Evolutionary conservation across 1,140 invertebrate genomes (phyloP).

Genomic region (Ectropis grisescens): DNA sequence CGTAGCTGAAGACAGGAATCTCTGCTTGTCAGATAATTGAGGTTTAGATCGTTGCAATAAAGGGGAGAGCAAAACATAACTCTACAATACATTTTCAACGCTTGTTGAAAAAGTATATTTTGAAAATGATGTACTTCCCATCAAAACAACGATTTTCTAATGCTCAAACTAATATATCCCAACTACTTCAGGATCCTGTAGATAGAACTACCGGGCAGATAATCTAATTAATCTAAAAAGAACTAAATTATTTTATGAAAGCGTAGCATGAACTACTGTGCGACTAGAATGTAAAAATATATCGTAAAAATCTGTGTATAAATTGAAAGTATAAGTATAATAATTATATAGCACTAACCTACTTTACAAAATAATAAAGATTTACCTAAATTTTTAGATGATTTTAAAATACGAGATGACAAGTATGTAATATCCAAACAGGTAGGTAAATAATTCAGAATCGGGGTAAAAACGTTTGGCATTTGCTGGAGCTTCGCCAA

Average conservation of each 20-base stretch:
- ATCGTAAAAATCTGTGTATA: conserved; percentile 11
- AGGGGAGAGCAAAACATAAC: neutral
- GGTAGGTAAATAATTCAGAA: no score
- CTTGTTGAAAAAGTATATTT: no score
- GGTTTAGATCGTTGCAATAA: conserved; percentile 18
- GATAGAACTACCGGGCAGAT: conserved; percentile 28
- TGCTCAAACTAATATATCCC: conserved; percentile 43
- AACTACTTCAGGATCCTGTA: conserved; percentile 25
- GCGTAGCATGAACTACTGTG: conserved; percentile 40
- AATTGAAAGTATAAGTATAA: neutral
- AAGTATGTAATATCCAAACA: no score
- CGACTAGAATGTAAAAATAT: conserved; percentile 22
- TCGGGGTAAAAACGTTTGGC: no score
- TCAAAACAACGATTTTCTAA: conserved; percentile 38
- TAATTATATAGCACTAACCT: neutral
- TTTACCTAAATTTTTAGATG: neutral
- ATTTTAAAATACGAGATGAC: no score
- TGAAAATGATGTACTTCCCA: conserved; percentile 20
- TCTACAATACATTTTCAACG: neutral
- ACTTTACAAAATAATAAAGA: neutral
- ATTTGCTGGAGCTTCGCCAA: no score
- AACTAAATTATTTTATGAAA: conserved; percentile 43
- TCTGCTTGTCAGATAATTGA: conserved; percentile 61
- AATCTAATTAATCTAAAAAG: conserved; percentile 34
- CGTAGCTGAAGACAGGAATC: conserved; percentile 60